Percentiles rank a stretch among this genome's conserved stretches.
These are phyloP conservation scores for Ceyx cyanopectus DNA, from an alignment of 2,113 vertebrate genomes.

Conservation along the genomic window DNA sequence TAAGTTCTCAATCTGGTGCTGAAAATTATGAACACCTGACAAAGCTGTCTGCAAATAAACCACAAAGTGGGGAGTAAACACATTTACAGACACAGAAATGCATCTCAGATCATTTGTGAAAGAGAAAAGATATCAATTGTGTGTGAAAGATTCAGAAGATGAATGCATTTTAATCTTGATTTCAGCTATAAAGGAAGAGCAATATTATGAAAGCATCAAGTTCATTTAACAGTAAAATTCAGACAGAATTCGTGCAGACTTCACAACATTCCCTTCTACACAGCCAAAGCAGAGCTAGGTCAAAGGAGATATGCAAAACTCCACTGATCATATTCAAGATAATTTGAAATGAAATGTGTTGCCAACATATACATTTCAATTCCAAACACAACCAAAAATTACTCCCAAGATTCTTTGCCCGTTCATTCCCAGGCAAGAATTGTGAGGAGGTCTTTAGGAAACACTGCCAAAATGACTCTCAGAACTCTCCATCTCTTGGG, in stretches of 20 bases:
- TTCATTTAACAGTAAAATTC: neutral
- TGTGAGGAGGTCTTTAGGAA: neutral
- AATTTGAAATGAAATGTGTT: neutral
- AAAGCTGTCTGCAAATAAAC: constrained; percentile 31
- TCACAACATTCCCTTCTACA: neutral
- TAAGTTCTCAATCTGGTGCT: neutral
- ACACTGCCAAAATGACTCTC: neutral
- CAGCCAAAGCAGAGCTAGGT: neutral
- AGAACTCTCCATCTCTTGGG: neutral
- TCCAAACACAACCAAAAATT: neutral
- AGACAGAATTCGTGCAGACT: neutral
- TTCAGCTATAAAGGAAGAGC: neutral
- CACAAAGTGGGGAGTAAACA: constrained; percentile 1
- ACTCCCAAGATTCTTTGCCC: neutral
- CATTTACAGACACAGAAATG: constrained; percentile 15
- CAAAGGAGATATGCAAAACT: neutral
- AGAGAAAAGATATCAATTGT: neutral
- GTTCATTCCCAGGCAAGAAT: neutral
- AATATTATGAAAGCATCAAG: constrained; percentile 17
- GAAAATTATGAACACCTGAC: neutral
- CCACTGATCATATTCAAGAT: neutral
- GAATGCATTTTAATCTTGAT: constrained; percentile 12
- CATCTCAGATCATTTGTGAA: neutral
- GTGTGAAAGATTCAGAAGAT: neutral
- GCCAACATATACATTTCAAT: neutral